Conservation (phyloP, 2,888 invertebrate species). For the Cephus runcator region DNA sequence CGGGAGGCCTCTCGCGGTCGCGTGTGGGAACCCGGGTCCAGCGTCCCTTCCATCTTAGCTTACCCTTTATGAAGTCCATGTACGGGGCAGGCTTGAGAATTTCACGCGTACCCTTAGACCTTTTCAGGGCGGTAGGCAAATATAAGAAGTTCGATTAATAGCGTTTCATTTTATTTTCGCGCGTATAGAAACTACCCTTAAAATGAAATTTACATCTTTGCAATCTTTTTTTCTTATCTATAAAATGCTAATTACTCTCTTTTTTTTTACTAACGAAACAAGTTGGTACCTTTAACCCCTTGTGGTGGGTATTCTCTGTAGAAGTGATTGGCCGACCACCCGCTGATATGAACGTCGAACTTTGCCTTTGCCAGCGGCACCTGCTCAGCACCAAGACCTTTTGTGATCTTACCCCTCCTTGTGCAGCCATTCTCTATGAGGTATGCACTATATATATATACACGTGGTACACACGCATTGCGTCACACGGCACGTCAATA, state of each 20-base stretch:
- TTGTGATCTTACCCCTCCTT: slow-evolving; percentile 21
- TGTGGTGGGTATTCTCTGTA: too few relatives aligned
- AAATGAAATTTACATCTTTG: too few relatives aligned
- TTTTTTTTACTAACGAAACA: too few relatives aligned
- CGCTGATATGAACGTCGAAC: slow-evolving; percentile 41
- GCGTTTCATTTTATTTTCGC: too few relatives aligned
- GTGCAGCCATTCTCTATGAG: slow-evolving; percentile 6
- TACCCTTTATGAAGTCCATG: too few relatives aligned
- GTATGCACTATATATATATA: slow-evolving; percentile 4
- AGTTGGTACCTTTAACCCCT: too few relatives aligned
- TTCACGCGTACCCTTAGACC: too few relatives aligned
- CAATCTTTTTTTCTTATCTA: background rate
- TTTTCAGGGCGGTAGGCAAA: too few relatives aligned
- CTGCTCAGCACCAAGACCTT: slow-evolving; percentile 35
- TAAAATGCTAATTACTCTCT: too few relatives aligned
- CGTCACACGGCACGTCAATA: slow-evolving; percentile 48
- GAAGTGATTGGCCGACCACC: slow-evolving; percentile 42
- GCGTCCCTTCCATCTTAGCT: slow-evolving; percentile 11
- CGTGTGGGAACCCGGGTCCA: slow-evolving; percentile 34
- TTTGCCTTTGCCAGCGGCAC: slow-evolving; percentile 43
- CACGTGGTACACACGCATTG: slow-evolving; percentile 25
- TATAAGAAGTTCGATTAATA: too few relatives aligned
- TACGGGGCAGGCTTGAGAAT: too few relatives aligned
- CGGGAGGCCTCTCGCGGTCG: slow-evolving; percentile 48
- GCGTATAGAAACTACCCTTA: too few relatives aligned